Percentiles rank a stretch among this genome's conserved stretches.
Evolutionary conservation across 2,888 invertebrate genomes (phyloP).

Genomic region (Apoderus coryli): DNA sequence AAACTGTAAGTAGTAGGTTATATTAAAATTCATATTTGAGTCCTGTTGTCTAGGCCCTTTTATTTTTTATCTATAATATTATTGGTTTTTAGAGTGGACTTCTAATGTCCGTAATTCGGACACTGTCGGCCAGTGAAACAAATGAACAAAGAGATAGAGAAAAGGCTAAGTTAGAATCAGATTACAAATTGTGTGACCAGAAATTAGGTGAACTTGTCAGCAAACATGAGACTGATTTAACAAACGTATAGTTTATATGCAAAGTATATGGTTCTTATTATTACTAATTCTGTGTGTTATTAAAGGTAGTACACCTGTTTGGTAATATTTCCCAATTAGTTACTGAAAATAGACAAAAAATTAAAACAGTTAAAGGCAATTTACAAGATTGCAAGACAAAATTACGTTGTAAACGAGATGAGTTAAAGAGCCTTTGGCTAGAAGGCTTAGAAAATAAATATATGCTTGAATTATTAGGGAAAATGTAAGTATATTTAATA

Average conservation of each 20-base stretch:
- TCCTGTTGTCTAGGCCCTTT: background rate
- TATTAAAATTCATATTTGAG: slow-evolving; percentile 3
- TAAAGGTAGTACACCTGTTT: slow-evolving; percentile 48
- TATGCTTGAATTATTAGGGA: slow-evolving; percentile 73
- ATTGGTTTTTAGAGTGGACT: slow-evolving; percentile 63
- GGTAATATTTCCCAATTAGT: slow-evolving; percentile 61
- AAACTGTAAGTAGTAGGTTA: slow-evolving; percentile 52
- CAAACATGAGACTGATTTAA: slow-evolving; percentile 75
- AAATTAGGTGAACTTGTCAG: slow-evolving; percentile 79
- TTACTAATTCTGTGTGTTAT: slow-evolving; percentile 8
- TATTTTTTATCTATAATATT: slow-evolving; percentile 1
- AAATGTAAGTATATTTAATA: slow-evolving; percentile 57
- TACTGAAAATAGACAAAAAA: slow-evolving; percentile 60
- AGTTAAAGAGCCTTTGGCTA: slow-evolving; percentile 83
- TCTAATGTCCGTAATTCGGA: slow-evolving; percentile 89
- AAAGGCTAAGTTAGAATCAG: slow-evolving; percentile 84
- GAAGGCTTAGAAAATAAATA: slow-evolving; percentile 95
- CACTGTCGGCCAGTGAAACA: slow-evolving; percentile 85
- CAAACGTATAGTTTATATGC: slow-evolving; percentile 43
- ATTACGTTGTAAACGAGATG: slow-evolving; percentile 80
- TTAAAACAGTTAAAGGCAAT: slow-evolving; percentile 66
- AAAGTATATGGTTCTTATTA: slow-evolving; percentile 12
- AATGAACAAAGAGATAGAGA: slow-evolving; percentile 87
- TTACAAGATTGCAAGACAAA: slow-evolving; percentile 71
- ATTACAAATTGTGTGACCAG: slow-evolving; percentile 83